Conservation (phyloP, 1,140 invertebrate species). For the Lordiphosa stackelbergi region DNA sequence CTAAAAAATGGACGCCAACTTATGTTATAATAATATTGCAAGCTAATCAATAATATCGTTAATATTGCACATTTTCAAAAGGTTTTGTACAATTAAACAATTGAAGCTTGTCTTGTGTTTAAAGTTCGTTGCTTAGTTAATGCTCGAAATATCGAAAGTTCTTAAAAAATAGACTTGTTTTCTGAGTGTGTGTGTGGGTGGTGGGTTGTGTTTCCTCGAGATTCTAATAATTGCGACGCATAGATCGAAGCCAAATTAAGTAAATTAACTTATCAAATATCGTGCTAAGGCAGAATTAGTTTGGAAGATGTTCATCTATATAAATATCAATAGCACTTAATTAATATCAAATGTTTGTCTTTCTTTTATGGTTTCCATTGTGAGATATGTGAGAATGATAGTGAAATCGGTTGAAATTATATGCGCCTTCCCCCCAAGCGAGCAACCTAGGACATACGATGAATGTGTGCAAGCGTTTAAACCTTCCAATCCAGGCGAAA, state of each 20-base stretch:
- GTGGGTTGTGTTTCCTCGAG: neutral
- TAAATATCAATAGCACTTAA: conserved; percentile 54
- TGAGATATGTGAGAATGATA: conserved; percentile 59
- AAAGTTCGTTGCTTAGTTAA: conserved; percentile 44
- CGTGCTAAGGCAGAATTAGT: conserved; percentile 71
- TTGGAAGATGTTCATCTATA: conserved; percentile 61
- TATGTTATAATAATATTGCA: conserved; percentile 28
- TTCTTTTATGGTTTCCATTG: conserved; percentile 30
- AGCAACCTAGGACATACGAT: conserved; percentile 37
- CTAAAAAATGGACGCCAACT: conserved; percentile 46
- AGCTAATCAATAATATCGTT: conserved; percentile 45
- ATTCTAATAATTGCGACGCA: conserved; percentile 35
- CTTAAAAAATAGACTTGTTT: conserved; percentile 55
- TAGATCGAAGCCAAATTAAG: conserved; percentile 22
- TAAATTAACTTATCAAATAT: conserved; percentile 44
- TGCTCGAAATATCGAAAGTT: conserved; percentile 52
- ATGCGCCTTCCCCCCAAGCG: conserved; percentile 25
- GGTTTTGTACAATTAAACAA: conserved; percentile 56
- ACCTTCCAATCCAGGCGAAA: conserved; percentile 78
- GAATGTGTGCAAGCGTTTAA: conserved; percentile 14
- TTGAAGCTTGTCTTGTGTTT: conserved; percentile 26
- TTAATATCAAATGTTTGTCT: conserved; percentile 19
- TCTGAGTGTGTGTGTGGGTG: conserved; percentile 2
- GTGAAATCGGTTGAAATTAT: conserved; percentile 30
- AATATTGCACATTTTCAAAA: conserved; percentile 53